Conservation (phyloP, 2,888 invertebrate genomes). For the Trimorus sp. region DNA sequence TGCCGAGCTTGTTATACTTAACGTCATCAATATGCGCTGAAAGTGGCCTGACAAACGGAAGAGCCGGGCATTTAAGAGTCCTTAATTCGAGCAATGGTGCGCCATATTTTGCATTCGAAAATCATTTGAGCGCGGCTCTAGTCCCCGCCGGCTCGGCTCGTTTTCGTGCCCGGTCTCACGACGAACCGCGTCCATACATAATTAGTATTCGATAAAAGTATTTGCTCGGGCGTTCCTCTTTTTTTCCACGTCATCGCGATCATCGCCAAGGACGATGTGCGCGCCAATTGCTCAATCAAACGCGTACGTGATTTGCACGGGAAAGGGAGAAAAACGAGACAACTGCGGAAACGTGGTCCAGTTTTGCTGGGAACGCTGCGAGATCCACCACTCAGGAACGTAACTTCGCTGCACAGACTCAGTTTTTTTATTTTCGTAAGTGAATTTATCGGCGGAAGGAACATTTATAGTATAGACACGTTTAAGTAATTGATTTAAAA, state of each 20-base stretch:
- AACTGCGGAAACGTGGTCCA: too few relatives aligned
- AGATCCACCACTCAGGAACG: too few relatives aligned
- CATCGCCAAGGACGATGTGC: slow-evolving; percentile 38
- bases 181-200: slow-evolving; percentile 45
- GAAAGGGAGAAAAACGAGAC: too few relatives aligned
- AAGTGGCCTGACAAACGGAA: slow-evolving; percentile 62
- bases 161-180: slow-evolving; percentile 40
- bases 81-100: slow-evolving; percentile 52
- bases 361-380: too few relatives aligned
- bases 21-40: slow-evolving; percentile 53
- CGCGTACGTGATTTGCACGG: slow-evolving; percentile 30
- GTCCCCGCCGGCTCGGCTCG: slow-evolving; percentile 35
- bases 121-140: slow-evolving; percentile 43
- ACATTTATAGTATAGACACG: too few relatives aligned
- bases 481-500: too few relatives aligned
- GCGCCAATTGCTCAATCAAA: slow-evolving; percentile 53
- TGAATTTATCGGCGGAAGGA: too few relatives aligned
- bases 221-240: slow-evolving; percentile 21
- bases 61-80: slow-evolving; percentile 53
- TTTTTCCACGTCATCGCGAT: slow-evolving; percentile 31
- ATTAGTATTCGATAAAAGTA: slow-evolving; percentile 49
- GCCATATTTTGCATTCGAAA: slow-evolving; percentile 55
- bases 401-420: too few relatives aligned
- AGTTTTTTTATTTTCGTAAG: too few relatives aligned
- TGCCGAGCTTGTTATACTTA: slow-evolving; percentile 50